Evolutionary conservation across 2,113 vertebrate genomes (phyloP), one percentile per base, ranked within the genome.

Genomic region (Micromys minutus): DNA sequence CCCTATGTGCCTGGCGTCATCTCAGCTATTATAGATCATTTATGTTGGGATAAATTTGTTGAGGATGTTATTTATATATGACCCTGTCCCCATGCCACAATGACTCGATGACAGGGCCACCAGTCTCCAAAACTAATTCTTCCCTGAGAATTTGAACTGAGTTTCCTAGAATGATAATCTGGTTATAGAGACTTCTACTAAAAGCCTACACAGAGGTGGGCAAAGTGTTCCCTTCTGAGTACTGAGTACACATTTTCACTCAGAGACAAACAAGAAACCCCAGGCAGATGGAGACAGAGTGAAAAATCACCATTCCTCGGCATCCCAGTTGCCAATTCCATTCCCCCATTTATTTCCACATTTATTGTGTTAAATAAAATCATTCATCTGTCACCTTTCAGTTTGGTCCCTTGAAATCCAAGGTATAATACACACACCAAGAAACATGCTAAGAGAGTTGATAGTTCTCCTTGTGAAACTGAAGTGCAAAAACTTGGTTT

Each of bases 311-410:
- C 47, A 22, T 86, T 77, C 31, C 72, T 77, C 31, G 57, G 24
- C 13, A 55, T 93, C 72, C 42, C 17, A 24, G 36, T 86, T 75
- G 42, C 42, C 47, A 74, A 0, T 42, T 89, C 5, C 42, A 94
- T 79, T 42, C 55, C 88, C 71, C 45, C 74, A 19, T 17, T 87
- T 92, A 21, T 92, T 94, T 87, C 45, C 13, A 15, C 47, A 34
- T 77, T 87, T 87, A 15, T 74, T 79, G 12, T 63, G n/a, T 50
- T 80, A 95, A 92, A 52, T 75, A 89, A 96, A 92, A 65, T 75
- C 21, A 4, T 72, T 93, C 39, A 24, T 29, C 50, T n/a, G 89
- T 42, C 15, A 0, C n/a, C n/a, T 24, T 74, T 42, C 61, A 71
- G 76, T 15, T 47, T 95, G 79, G 11, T 89, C 74, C 11, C 34